Evolutionary conservation across 30 jellyfish, hydroid and myxozoan species (phyloP), one percentile per base, ranked within the genome.

Genomic region (Pelagia noctiluca): DNA sequence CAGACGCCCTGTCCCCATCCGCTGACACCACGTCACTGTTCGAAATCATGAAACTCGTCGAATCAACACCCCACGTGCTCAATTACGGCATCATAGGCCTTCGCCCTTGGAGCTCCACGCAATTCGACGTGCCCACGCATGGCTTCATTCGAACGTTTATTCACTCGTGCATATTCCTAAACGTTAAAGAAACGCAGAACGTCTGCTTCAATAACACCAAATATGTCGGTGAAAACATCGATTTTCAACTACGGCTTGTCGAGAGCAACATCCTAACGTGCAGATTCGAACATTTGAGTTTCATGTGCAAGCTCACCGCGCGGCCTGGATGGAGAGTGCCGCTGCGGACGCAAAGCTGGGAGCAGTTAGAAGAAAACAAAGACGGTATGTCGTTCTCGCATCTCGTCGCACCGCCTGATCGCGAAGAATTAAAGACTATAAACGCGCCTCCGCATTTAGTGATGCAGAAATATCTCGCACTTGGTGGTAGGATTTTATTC

Each of bases 81-180:
- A 84, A 85, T 49, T 73, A 77, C 64, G 98, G 91, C 7, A 75
- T 85, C 36, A 86, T 91, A 24, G 96, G 98, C 35, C 50, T 91
- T 8, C 90, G 98, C 18, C 98, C 98, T 29, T 91, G 98, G 98
- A 91, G 96, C 57, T 91, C 98, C 4, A 7, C 88, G 12, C 98
- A 91, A 38, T 91, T 77, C 74, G 98, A 85, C 33, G 88, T 85
- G 18, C 85, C 88, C 1, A 73, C 85, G 88, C 98, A 92, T 29
- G 88, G 89, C 1, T 91, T 70, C 67, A 67, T 91, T 48, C 89
- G 98, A 46, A 91, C 98, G 1, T 91, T 91, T 78, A 85, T 91
- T 11, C 96, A 91, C 57, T 78, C 96, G 10, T 78, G 91, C 35
- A 61, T 91, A 16, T 85, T 91, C 31, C 62, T 91, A 18, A 85